Evolutionary conservation across 2,888 invertebrate species (phyloP), one percentile per base, ranked within the genome.

Genomic region (Allophyes oxyacanthae): DNA sequence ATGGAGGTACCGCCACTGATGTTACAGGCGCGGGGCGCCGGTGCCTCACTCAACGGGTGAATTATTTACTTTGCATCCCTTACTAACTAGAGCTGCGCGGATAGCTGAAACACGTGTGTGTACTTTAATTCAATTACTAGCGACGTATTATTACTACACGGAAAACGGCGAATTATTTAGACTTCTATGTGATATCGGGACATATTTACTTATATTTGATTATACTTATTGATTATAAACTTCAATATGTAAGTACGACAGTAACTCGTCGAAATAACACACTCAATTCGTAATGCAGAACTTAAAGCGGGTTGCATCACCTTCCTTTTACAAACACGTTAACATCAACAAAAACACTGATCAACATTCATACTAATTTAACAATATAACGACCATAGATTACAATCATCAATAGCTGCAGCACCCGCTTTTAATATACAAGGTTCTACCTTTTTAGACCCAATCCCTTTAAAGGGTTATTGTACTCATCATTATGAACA

Each of bases 11-110:
- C n/a, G n/a, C n/a, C n/a, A n/a, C n/a, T n/a, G n/a, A n/a, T n/a
- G n/a, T n/a, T 70, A 28, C 28, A 77, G 73, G 72, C 82, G 78
- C 79, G 72, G 65, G 74, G 78, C 78, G 81, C 78, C 49, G 38
- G 92, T 92, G 92, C 89, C 89, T 91, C 91, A 92, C 91, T 93
- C 91, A 92, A 92, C 92, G 91, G 92, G 92, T 92, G 91, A 87
- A 73, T 81, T 76, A 79, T 76, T 73, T 70, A 79, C 75, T 72
- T 60, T 75, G 65, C 79, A 70, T 70, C 70, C 64, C 64, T 67
- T 73, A 64, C 64, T 45, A 44, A 57, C 56, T 64, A 48, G 56
- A 57, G 65, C 57, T 49, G 64, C 60, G 63, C 14, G 55, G 52
- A 63, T 25, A 40, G 44, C 46, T 58, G 63, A 64, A 60, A 33